These are phyloP conservation scores for Drosophila kambysellisi DNA, from an alignment of 2,888 invertebrate species.

Conservation along the genomic window DNA sequence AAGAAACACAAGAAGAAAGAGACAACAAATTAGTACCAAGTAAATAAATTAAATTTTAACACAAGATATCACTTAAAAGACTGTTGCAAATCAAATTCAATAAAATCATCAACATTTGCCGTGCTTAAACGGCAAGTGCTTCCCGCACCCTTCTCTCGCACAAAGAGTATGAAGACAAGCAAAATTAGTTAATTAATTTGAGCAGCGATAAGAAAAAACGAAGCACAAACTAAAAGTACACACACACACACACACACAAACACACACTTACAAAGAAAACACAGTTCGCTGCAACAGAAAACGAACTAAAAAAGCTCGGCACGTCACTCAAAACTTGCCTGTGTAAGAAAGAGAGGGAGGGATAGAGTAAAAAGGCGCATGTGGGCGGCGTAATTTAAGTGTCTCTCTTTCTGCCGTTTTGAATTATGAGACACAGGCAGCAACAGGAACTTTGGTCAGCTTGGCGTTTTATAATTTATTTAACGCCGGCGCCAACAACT, in stretches of 20 bases:
- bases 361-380: neutral
- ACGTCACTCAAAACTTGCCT: slow-evolving; percentile 37
- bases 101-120: slow-evolving; percentile 36
- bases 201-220: slow-evolving; percentile 33
- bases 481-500: slow-evolving; percentile 19
- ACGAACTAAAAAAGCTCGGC: slow-evolving; percentile 38
- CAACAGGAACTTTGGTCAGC: slow-evolving; percentile 17
- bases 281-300: slow-evolving; percentile 28
- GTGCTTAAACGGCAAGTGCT: slow-evolving; percentile 52
- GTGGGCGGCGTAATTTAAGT: slow-evolving; percentile 4
- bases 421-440: slow-evolving; percentile 25
- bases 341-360: neutral
- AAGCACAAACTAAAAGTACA: slow-evolving; percentile 26
- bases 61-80: slow-evolving; percentile 35
- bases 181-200: slow-evolving; percentile 72
- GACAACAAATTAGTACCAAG: slow-evolving; percentile 27
- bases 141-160: neutral
- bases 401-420: slow-evolving; percentile 12
- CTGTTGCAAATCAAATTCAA: slow-evolving; percentile 30
- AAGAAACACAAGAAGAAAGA: slow-evolving; percentile 30
- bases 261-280: neutral
- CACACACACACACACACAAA: neutral
- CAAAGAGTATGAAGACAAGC: slow-evolving; percentile 37
- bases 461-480: slow-evolving; percentile 37
- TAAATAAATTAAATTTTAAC: slow-evolving; percentile 51